Evolutionary conservation across 2,888 invertebrate genomes (phyloP).

Genomic region (Poecilobothrus nobilitatus): DNA sequence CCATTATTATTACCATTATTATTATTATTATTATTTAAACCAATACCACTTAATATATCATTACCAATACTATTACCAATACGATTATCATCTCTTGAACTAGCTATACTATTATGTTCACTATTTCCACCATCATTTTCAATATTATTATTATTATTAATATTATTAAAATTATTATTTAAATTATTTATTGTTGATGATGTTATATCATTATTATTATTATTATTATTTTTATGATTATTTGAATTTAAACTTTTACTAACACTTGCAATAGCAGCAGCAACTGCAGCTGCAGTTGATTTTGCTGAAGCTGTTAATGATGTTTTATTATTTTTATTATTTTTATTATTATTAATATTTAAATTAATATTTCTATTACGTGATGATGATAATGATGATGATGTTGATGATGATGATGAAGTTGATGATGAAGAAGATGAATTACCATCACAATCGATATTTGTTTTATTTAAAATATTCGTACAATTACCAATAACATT

Average conservation of each 20-base stretch:
- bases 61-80: constrained; percentile 19
- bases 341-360: not conserved
- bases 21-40: not conserved
- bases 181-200: not conserved
- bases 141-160: not conserved
- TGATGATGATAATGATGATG: not conserved
- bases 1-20: not conserved
- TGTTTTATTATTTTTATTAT: not conserved
- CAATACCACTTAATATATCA: constrained; percentile 11
- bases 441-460: constrained; percentile 7
- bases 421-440: constrained; percentile 15
- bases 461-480: constrained; percentile 15
- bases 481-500: not conserved
- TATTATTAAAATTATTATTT: not conserved
- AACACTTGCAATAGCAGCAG: constrained; percentile 5
- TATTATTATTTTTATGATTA: constrained; percentile 7
- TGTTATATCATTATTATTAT: constrained; percentile 8
- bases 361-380: not conserved
- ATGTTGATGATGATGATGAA: constrained; percentile 12
- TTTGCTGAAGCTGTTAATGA: constrained; percentile 13
- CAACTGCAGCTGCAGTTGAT: constrained; percentile 14
- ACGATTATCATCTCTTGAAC: constrained; percentile 18
- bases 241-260: constrained; percentile 7
- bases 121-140: not conserved
- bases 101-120: constrained; percentile 13